Evolutionary conservation across 2,888 invertebrate genomes (phyloP).

Genomic region (Spisula subtruncata): DNA sequence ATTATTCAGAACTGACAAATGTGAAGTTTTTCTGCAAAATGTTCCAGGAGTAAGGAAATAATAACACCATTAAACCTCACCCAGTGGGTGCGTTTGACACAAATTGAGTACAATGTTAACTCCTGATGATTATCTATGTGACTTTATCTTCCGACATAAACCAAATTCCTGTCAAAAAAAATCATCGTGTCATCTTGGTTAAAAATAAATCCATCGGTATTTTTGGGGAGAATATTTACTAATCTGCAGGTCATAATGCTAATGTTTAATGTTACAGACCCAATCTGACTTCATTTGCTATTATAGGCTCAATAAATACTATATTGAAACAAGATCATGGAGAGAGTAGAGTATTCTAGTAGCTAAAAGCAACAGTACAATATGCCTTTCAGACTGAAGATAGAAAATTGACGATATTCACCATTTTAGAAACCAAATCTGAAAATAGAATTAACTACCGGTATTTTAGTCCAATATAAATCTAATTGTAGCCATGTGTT

Average conservation of each 20-base stretch:
- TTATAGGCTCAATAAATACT: background rate
- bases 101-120: constrained; percentile 16
- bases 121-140: background rate
- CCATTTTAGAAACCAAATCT: constrained; percentile 10
- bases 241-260: background rate
- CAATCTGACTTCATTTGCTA: constrained; percentile 20
- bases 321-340: background rate
- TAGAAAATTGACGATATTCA: background rate
- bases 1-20: background rate
- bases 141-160: background rate
- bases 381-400: background rate
- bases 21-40: background rate
- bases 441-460: background rate
- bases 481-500: background rate
- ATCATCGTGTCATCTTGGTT: constrained; percentile 1
- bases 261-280: background rate
- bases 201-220: background rate
- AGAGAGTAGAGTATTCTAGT: no score
- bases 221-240: background rate
- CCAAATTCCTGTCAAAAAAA: background rate
- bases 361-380: no score
- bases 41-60: background rate
- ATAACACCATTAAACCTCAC: background rate
- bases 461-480: background rate
- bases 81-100: no score